phyloP scores from a whole-genome alignment of 2,888 invertebrate genomes.

The Heliconius ismenius region DNA sequence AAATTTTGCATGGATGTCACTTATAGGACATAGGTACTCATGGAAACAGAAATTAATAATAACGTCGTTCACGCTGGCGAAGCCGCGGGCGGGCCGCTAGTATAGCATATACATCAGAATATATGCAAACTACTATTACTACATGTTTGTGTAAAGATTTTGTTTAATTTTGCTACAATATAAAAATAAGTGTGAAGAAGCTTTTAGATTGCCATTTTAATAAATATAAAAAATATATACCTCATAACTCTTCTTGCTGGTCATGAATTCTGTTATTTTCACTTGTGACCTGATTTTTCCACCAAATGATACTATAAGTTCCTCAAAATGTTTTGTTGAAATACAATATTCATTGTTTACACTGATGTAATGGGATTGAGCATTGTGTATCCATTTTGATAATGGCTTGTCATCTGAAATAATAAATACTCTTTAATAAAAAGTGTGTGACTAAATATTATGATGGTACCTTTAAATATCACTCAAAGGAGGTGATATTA shows the following conservation, averaged over 20 bases:
- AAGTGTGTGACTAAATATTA: neutral
- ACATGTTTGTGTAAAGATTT: no score
- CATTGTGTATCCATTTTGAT: constrained; percentile 57
- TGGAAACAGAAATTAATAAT: no score
- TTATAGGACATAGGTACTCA: no score
- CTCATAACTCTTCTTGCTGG: constrained; percentile 91
- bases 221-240: constrained; percentile 55
- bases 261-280: constrained; percentile 87
- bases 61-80: no score
- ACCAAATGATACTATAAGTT: constrained; percentile 61
- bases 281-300: constrained; percentile 62
- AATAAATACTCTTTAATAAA: neutral
- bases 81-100: no score
- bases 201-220: no score
- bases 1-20: no score
- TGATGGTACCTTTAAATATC: neutral
- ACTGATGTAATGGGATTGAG: constrained; percentile 56
- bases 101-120: no score
- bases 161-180: no score
- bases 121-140: no score
- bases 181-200: no score
- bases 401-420: constrained; percentile 56
- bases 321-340: constrained; percentile 62
- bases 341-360: constrained; percentile 72
- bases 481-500: neutral